Percentiles rank a stretch among this genome's conserved stretches.
Evolutionary conservation across 2,113 vertebrate genomes (phyloP).

Genomic region (Pyxicephalus adspersus): DNA sequence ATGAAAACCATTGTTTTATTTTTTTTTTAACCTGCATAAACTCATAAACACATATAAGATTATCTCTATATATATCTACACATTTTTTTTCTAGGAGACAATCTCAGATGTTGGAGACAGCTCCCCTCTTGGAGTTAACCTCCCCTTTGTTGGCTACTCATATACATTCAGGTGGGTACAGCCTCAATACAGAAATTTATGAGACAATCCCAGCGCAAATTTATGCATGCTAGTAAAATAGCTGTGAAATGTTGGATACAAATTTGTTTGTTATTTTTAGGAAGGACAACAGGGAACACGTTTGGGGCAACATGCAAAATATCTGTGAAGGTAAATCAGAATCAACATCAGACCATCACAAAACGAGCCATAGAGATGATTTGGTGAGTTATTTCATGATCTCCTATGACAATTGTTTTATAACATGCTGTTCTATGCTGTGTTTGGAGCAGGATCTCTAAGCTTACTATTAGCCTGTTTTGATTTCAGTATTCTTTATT

Average conservation of each 20-base stretch:
- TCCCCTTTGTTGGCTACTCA: constrained; percentile 86
- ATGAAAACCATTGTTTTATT: no score
- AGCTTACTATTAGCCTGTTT: no score
- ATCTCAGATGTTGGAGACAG: constrained; percentile 74
- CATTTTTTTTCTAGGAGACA: constrained; percentile 68
- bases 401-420: no score
- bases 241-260: background rate
- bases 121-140: constrained; percentile 75
- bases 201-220: no score
- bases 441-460: no score
- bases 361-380: constrained; percentile 21
- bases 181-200: background rate
- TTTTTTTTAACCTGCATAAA: no score
- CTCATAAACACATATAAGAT: no score
- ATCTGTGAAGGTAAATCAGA: constrained; percentile 17
- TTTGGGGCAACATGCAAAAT: constrained; percentile 43
- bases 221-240: background rate
- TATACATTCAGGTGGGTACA: constrained; percentile 65
- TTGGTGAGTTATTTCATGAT: constrained; percentile 18
- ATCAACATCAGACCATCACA: constrained; percentile 11
- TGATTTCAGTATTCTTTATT: no score
- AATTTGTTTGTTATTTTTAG: background rate
- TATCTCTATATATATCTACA: no score
- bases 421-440: no score
- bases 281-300: constrained; percentile 20